Conservation (phyloP, 2,888 invertebrate species). For the Phragmatobia fuliginosa region DNA sequence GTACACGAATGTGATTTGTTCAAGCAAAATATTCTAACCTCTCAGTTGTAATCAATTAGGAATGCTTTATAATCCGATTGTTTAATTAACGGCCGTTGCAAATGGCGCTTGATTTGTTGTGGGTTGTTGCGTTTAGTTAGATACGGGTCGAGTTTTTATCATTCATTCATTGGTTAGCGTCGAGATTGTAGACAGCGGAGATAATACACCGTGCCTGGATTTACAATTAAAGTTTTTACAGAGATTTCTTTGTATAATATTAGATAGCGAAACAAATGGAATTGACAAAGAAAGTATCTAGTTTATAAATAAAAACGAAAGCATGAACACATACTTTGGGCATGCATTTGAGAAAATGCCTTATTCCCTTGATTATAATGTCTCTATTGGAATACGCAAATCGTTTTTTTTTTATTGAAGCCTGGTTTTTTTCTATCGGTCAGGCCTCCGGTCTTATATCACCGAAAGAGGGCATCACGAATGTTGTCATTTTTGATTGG, state of each 20-base stretch:
- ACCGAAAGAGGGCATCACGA: no score
- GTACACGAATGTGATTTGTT: background rate
- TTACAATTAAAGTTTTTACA: conserved; percentile 23
- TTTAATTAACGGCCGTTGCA: conserved; percentile 47
- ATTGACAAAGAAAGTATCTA: conserved; percentile 2
- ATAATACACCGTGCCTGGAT: conserved; percentile 33
- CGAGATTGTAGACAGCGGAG: conserved; percentile 26
- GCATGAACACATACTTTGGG: background rate
- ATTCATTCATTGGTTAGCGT: conserved; percentile 20
- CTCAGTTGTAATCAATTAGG: conserved; percentile 15
- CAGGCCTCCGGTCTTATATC: no score
- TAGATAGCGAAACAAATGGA: background rate
- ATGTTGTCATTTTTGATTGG: no score
- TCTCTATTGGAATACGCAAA: background rate
- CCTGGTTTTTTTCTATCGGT: no score
- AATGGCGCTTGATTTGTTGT: conserved; percentile 44
- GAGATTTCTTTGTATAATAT: conserved; percentile 35
- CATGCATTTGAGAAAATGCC: background rate
- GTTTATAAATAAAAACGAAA: background rate
- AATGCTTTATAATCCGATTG: conserved; percentile 34
- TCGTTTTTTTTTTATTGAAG: no score
- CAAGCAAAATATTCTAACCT: conserved; percentile 6
- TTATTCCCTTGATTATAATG: background rate
- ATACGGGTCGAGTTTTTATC: conserved; percentile 40
- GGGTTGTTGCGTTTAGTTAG: conserved; percentile 45